Conservation (phyloP, 2,113 vertebrate species). For the Helogale parvula region DNA sequence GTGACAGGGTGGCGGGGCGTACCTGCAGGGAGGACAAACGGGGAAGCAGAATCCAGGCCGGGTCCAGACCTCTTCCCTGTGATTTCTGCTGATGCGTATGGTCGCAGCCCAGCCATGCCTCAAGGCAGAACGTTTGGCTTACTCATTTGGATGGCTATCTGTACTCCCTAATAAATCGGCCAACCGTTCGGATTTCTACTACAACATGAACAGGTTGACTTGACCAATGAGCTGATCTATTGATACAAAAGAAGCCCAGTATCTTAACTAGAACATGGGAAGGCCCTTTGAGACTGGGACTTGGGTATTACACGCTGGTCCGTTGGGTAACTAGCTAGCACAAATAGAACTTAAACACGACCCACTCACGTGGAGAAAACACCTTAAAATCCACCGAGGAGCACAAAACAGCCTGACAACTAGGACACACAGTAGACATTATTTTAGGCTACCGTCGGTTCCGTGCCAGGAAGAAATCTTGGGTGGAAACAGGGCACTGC, state of each 20-base stretch:
- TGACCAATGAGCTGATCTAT: background rate
- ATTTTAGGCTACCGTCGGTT: background rate
- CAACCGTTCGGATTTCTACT: background rate
- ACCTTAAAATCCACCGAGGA: background rate
- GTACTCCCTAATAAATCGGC: background rate
- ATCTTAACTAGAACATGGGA: background rate
- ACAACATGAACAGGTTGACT: too few species aligned
- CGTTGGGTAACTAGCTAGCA: background rate
- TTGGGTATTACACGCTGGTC: background rate
- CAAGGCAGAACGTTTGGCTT: background rate
- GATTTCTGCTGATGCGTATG: too few species aligned
- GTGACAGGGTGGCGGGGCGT: fast-evolving
- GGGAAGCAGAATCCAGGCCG: background rate
- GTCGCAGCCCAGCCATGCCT: background rate
- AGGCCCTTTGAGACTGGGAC: background rate
- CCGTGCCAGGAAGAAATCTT: background rate
- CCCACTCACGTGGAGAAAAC: background rate
- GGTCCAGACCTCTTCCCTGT: background rate
- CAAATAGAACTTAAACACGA: background rate
- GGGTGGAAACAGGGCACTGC: background rate
- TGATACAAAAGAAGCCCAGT: background rate
- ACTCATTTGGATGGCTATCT: background rate
- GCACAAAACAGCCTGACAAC: background rate
- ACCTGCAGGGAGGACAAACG: background rate
- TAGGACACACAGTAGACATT: background rate